Percentiles rank a stretch among this genome's conserved stretches.
Conservation (phyloP, 2,888 invertebrate genomes). For the Pinctada fucata region DNA sequence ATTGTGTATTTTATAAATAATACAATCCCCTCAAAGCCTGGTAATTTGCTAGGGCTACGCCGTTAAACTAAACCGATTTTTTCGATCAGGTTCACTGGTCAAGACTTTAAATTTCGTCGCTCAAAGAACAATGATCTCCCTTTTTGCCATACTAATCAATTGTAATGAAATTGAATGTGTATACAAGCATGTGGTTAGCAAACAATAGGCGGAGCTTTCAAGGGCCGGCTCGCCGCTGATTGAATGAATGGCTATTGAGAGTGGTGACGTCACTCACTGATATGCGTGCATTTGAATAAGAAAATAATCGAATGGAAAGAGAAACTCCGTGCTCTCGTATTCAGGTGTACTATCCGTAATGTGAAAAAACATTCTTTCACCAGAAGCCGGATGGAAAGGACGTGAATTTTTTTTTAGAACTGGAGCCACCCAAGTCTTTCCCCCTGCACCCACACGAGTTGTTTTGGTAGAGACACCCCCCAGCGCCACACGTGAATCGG, state of each 20-base stretch:
- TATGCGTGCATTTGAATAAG: conserved; percentile 56
- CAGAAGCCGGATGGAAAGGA: background rate
- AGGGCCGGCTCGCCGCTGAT: conserved; percentile 18
- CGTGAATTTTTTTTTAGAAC: background rate
- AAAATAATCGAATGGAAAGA: conserved; percentile 46
- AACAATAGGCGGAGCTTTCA: conserved; percentile 26
- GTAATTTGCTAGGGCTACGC: background rate
- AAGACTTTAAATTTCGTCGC: background rate
- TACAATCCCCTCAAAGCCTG: background rate
- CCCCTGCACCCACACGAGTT: background rate
- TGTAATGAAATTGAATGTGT: conserved; percentile 4
- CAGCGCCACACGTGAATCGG: background rate
- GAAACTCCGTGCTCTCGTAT: conserved; percentile 16
- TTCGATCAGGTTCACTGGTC: background rate
- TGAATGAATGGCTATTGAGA: conserved; percentile 37
- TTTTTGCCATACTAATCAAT: background rate
- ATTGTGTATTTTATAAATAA: conserved; percentile 3
- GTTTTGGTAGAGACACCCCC: background rate
- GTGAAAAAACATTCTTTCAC: background rate
- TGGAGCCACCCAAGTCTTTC: background rate
- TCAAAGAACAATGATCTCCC: background rate
- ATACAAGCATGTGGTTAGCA: conserved; percentile 19
- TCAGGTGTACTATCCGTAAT: background rate
- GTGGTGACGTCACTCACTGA: conserved; percentile 48
- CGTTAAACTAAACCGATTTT: background rate